Evolutionary conservation across 2,797 vertebrate species (phyloP).

Genomic region (Antennarius maculatus): DNA sequence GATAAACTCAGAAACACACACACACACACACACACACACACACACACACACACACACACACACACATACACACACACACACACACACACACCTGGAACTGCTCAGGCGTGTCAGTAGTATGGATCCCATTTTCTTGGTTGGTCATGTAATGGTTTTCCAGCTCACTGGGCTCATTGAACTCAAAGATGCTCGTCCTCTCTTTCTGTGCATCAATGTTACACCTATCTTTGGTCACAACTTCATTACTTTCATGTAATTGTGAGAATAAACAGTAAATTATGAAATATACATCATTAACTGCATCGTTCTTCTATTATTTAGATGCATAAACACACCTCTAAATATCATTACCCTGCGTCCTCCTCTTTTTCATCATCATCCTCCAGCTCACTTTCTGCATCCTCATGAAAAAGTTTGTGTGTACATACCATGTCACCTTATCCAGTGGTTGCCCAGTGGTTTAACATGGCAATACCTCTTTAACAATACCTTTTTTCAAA

Average conservation of each 20-base stretch:
- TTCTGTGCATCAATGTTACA: conserved; percentile 76
- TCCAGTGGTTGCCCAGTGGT: conserved; percentile 96
- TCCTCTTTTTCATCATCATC: conserved; percentile 95
- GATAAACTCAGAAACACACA: conserved; percentile 17
- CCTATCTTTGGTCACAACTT: conserved; percentile 86
- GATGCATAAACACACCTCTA: neutral
- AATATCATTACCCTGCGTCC: conserved; percentile 80
- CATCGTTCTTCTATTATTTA: neutral
- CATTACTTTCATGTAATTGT: neutral
- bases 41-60: conserved; percentile 35
- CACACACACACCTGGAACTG: conserved; percentile 90
- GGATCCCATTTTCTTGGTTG: conserved; percentile 98
- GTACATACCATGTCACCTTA: conserved; percentile 96
- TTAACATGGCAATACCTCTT: conserved; percentile 96
- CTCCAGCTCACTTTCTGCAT: conserved; percentile 88
- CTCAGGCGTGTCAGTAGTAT: conserved; percentile 96
- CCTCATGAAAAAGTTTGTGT: conserved; percentile 94
- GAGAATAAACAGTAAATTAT: neutral
- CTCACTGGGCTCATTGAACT: conserved; percentile 98
- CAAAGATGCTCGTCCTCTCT: conserved; percentile 97
- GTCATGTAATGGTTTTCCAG: conserved; percentile 98
- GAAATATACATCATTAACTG: neutral
- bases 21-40: conserved; percentile 55
- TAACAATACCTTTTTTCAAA: conserved; percentile 14
- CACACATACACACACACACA: conserved; percentile 34